phyloP scores from a whole-genome alignment of 2,797 vertebrate genomes.

The Leuciscus waleckii region DNA sequence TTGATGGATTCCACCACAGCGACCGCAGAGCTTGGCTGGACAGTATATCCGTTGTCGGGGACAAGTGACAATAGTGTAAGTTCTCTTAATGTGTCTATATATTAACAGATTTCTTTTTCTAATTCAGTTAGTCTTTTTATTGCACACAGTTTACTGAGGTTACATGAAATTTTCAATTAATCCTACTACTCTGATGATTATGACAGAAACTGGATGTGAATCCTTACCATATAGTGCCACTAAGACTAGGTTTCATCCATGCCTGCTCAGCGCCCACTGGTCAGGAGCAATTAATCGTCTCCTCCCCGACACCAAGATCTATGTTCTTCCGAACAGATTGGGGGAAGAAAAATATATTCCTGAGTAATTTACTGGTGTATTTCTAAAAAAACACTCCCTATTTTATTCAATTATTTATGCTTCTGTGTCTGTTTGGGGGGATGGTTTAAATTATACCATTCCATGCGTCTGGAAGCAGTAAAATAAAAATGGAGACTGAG shows the following conservation, averaged over 20 bases:
- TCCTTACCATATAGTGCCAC: constrained; percentile 72
- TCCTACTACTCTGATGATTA: constrained; percentile 4
- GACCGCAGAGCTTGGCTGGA: constrained; percentile 98
- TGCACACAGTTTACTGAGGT: neutral
- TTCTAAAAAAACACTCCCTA: constrained; percentile 73
- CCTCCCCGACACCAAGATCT: constrained; percentile 60
- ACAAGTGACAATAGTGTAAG: constrained; percentile 87
- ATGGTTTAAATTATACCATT: constrained; percentile 76
- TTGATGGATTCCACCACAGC: constrained; percentile 99
- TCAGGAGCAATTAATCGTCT: constrained; percentile 65
- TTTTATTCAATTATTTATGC: constrained; percentile 84
- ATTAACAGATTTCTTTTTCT: constrained; percentile 15
- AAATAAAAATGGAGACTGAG: constrained; percentile 27
- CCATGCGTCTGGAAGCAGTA: constrained; percentile 64
- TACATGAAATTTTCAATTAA: neutral
- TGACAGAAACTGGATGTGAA: constrained; percentile 69
- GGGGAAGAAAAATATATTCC: constrained; percentile 68
- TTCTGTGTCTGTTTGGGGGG: constrained; percentile 75
- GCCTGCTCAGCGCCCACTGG: constrained; percentile 68
- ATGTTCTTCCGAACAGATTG: constrained; percentile 56
- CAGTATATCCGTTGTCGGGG: constrained; percentile 91
- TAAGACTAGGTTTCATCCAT: constrained; percentile 65
- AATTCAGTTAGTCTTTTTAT: neutral
- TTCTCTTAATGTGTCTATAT: constrained; percentile 50
- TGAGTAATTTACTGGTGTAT: constrained; percentile 77